Conservation (phyloP, 1,140 invertebrate genomes). For the Platyscapa corneri region DNA sequence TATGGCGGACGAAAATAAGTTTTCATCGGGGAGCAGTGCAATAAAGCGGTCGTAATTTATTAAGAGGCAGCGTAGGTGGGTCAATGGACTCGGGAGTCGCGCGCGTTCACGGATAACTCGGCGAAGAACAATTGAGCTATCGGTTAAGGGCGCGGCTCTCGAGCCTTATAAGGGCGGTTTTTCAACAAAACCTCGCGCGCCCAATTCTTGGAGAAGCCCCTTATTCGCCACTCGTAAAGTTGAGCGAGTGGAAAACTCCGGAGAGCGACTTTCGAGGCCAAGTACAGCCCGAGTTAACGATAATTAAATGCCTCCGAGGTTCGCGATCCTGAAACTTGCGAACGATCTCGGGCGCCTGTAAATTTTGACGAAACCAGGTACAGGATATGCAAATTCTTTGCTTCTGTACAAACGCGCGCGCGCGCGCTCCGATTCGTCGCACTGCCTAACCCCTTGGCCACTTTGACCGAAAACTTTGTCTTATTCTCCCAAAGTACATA, state of each 20-base stretch:
- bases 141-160: neutral
- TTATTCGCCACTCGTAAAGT: slow-evolving; percentile 29
- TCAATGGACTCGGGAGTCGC: neutral
- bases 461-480: neutral
- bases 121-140: neutral
- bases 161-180: neutral
- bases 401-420: neutral
- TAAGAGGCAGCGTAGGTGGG: neutral
- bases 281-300: neutral
- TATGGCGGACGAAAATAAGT: neutral
- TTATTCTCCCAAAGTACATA: neutral
- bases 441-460: neutral
- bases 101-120: neutral
- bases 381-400: neutral
- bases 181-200: neutral
- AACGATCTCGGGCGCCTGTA: neutral
- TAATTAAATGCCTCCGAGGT: slow-evolving; percentile 33
- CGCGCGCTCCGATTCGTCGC: neutral
- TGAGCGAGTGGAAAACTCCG: slow-evolving; percentile 21
- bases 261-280: slow-evolving; percentile 22
- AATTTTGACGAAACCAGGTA: slow-evolving; percentile 9
- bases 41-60: neutral
- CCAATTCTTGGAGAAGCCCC: neutral
- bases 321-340: neutral
- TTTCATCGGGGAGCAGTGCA: neutral